These are phyloP conservation scores for Lepidocolaptes lacrymiger DNA, from an alignment of 2,797 vertebrate genomes.

Conservation along the genomic window DNA sequence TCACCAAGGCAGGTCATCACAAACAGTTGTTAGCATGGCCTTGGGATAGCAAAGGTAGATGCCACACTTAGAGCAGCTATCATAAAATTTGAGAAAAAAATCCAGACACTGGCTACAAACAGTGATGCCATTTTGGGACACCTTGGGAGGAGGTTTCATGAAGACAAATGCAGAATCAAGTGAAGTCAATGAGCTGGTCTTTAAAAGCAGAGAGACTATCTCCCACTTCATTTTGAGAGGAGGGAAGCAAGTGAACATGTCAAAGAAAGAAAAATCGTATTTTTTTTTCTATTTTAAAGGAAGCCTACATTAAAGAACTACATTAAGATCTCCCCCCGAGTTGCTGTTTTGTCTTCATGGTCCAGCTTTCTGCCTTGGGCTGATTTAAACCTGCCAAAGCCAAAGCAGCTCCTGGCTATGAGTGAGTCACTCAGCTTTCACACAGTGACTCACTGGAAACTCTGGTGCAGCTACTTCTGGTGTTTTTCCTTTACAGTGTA, in stretches of 20 bases:
- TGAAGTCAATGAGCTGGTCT: not conserved
- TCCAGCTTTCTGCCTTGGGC: not conserved
- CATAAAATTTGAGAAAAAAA: not conserved
- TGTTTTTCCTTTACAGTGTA: not conserved
- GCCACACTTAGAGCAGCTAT: not conserved
- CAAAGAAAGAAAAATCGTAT: not conserved
- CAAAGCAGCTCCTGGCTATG: not conserved
- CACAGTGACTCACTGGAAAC: not conserved
- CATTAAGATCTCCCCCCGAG: not conserved
- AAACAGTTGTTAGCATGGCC: not conserved
- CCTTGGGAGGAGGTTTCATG: not conserved
- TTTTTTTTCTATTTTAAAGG: not conserved
- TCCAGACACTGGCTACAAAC: not conserved
- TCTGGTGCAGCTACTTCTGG: not conserved
- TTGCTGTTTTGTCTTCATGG: not conserved
- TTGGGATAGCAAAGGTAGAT: not conserved
- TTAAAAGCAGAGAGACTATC: not conserved
- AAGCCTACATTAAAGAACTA: not conserved
- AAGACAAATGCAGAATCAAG: not conserved
- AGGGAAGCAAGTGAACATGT: not conserved
- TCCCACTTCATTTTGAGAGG: not conserved
- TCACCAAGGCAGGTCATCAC: rapidly evolving
- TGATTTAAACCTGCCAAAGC: not conserved
- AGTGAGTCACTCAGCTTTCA: rapidly evolving
- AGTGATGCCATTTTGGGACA: not conserved